Base-by-base conservation (phyloP, 2,797 vertebrate species). In the Cirrhinus mrigala region DNA sequence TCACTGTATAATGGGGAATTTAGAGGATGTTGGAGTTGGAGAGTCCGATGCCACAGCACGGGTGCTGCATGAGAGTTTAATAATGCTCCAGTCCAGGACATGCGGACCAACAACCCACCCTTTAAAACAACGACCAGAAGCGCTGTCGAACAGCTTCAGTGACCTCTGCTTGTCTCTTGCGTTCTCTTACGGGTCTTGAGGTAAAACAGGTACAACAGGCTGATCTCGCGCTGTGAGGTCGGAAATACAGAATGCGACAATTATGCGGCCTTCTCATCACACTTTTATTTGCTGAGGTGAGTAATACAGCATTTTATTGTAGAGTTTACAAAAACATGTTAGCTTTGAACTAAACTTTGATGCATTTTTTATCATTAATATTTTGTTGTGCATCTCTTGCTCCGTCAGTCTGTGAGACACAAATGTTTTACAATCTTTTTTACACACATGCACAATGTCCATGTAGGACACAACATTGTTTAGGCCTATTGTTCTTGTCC, bases 401-500 rank as follows among this genome's bases (percentile, higher is more conserved):
- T 33, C 48, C 9, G 0, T 33, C 18, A 22, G 27, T 33, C 29
- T 56, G 6, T 79, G n/a, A 33, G 60, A 29, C 16, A 37, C 7
- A 20, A 20, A 60, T 18, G 7, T 12, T 8, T 62, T 27, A 27
- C 2, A 33, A 50, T 24, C 24, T 24, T 64, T 80, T 48, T 3
- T 46, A 66, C 79, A 74, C 76, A 73, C 33, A 76, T 20, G 76
- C 27, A 46, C 50, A 15, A 18, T 46, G 50, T 71, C 27, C 44
- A 29, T 56, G 11, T 48, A 50, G 40, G 22, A 62, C 60, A 64
- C 16, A 66, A 76, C 60, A 69, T 70, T 75, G 82, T 85, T 87
- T 62, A 33, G 33, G 33, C 33, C 33, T 33, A 87, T 87, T 89
- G 87, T 88, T 88, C 70, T 79, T 62, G 27, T 22, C 33, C 44